Percentiles rank a stretch among this genome's conserved stretches.
phyloP scores from a whole-genome alignment of 2,888 invertebrate genomes.

The Hirtodrosophila histrioides region DNA sequence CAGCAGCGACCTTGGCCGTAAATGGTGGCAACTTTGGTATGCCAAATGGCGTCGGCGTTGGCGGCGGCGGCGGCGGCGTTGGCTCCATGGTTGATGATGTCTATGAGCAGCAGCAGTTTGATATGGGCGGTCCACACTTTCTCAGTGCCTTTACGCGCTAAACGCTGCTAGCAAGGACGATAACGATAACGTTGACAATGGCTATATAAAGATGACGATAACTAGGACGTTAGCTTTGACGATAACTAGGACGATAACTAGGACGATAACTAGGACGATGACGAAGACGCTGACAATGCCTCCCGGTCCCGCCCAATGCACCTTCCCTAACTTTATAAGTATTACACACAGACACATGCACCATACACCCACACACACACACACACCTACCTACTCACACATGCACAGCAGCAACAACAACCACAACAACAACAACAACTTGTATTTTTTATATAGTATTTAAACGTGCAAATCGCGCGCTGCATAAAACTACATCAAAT shows the following conservation, averaged over 20 bases:
- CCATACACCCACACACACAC: conserved; percentile 11
- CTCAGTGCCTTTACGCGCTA: conserved; percentile 83
- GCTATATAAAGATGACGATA: no score
- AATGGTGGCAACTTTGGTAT: conserved; percentile 46
- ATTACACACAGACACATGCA: conserved; percentile 37
- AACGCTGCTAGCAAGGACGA: conserved; percentile 3
- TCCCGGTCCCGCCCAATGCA: conserved; percentile 45
- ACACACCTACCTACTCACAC: conserved; percentile 9
- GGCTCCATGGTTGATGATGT: conserved; percentile 64
- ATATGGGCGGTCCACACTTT: conserved; percentile 83
- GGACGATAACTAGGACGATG: neutral
- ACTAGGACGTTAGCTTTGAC: conserved; percentile 1
- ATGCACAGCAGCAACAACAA: conserved; percentile 46
- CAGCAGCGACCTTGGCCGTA: conserved; percentile 30
- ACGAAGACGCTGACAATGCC: no score
- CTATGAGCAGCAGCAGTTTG: conserved; percentile 82
- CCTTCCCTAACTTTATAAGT: conserved; percentile 54
- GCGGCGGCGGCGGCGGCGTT: conserved; percentile 3
- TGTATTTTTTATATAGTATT: conserved; percentile 79
- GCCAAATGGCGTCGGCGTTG: conserved; percentile 46
- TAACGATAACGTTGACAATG: conserved; percentile 13
- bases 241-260: conserved; percentile 5
- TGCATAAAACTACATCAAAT: conserved; percentile 55
- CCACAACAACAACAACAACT: conserved; percentile 54
- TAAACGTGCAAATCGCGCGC: conserved; percentile 48